phyloP scores from a whole-genome alignment of 2,797 vertebrate genomes.

The Gadopsis bispinosus region DNA sequence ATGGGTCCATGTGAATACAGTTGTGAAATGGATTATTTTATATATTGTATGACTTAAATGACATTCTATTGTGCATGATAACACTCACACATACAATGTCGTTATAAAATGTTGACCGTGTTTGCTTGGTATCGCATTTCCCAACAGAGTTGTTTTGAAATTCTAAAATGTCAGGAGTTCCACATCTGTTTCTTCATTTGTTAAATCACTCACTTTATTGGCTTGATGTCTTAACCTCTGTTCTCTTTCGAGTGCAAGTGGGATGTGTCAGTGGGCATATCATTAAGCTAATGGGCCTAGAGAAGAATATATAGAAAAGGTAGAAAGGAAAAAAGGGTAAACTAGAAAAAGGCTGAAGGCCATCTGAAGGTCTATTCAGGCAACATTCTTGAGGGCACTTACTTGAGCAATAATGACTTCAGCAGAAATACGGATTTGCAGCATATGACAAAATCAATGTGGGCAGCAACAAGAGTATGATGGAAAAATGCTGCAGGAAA shows the following conservation, averaged over 20 bases:
- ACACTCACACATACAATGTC: not conserved
- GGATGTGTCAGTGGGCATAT: not conserved
- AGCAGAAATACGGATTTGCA: constrained; percentile 14
- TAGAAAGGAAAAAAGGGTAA: not conserved
- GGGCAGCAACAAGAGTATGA: constrained; percentile 1
- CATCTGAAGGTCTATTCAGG: not conserved
- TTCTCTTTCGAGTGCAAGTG: not conserved
- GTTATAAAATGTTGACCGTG: constrained; percentile 4
- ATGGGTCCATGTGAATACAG: not conserved
- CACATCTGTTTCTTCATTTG: constrained; percentile 11
- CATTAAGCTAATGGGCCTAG: not conserved
- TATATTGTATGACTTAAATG: not conserved
- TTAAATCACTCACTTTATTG: constrained; percentile 2
- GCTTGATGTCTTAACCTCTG: not conserved
- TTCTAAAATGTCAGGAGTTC: constrained; percentile 10
- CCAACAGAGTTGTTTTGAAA: not conserved
- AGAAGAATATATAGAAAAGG: not conserved
- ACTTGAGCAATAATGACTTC: constrained; percentile 22
- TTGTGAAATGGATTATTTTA: not conserved
- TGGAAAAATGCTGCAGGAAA: constrained; percentile 13
- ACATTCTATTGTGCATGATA: not conserved
- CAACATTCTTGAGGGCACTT: constrained; percentile 8
- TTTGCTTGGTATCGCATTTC: not conserved
- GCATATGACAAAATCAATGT: constrained; percentile 31
- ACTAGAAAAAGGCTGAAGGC: constrained; percentile 2